Evolutionary conservation across 2,113 vertebrate species (phyloP), one percentile per base, ranked within the genome.

Genomic region (Antigone vipio): DNA sequence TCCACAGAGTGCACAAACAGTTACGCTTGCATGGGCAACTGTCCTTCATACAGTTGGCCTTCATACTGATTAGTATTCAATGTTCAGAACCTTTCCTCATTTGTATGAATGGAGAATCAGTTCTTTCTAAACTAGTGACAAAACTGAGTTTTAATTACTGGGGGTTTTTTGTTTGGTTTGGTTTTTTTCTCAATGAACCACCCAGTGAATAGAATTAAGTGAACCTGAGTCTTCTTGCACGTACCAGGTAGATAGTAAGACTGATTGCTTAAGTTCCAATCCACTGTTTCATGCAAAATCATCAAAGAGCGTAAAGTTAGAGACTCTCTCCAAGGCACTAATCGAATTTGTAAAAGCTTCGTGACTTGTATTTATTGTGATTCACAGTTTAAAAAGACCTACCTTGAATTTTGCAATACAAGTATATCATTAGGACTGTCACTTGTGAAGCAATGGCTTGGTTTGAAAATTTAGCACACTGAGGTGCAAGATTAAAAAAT

Each of bases 21-120:
- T 34, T 64, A 9, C 0, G 0, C 17, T 15, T 53, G 35, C 45
- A 9, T 1, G 34, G 45, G 35, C 77, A 50, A 34, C 42, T 62
- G 45, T 35, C 59, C 68, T 76, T 53, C 44, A 17, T 16, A 7
- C 19, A 13, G 0, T 1, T 63, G 64, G n/a, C 11, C n/a, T 71
- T 71, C 52, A 20, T 9, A 5, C 44, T 47, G 9, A 19, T 49
- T 12, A 49, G 40, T 3, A 73, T 64, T 64, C 72, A 30, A 2
- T 2, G 1, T 7, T 63, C 34, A 56, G 12, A 64, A 66, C 22
- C 63, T 20, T 15, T 38, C 56, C 60, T 85, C n/a, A n/a, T 77
- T 84, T 40, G 40, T 53, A 79, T 35, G 74, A 85, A 85, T n/a
- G 27, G 30, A 73, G 66, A 77, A 29, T 14, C 44, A 82, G 30